Conservation (phyloP, 2,797 vertebrate species). For the Pangasius krempfi region DNA sequence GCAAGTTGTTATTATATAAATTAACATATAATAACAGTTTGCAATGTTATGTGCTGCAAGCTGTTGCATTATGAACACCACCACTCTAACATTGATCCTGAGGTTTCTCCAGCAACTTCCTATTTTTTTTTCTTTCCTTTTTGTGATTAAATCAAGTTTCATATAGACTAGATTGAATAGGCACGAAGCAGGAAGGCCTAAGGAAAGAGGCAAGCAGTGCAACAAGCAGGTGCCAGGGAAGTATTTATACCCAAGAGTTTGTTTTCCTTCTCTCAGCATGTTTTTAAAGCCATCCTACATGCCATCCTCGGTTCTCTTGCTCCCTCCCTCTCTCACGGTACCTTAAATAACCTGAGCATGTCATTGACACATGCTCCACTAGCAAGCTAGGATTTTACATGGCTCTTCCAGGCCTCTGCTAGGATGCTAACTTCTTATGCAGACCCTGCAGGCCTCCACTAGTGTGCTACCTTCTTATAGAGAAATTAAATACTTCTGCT, state of each 20-base stretch:
- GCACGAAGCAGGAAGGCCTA: neutral
- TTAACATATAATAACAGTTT: neutral
- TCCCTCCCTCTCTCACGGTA: constrained; percentile 5
- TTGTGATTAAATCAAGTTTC: neutral
- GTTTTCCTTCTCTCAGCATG: constrained; percentile 75
- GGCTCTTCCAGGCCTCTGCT: neutral
- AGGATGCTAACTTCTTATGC: neutral
- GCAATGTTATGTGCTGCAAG: neutral
- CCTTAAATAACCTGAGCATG: constrained; percentile 39
- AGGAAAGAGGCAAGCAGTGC: constrained; percentile 28
- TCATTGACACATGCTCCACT: constrained; percentile 15
- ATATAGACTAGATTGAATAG: neutral
- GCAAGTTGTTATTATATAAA: neutral
- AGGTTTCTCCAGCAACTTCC: neutral
- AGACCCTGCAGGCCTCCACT: neutral
- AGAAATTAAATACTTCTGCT: neutral
- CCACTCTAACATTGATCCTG: neutral
- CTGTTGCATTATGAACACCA: neutral
- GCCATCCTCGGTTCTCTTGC: constrained; percentile 25
- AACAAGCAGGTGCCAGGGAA: constrained; percentile 63
- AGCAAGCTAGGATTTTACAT: constrained; percentile 7
- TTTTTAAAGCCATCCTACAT: constrained; percentile 61
- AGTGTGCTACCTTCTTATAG: neutral
- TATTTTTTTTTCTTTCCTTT: neutral
- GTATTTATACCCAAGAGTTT: constrained; percentile 74